Percentiles rank a stretch among this genome's conserved stretches.
Conservation (phyloP, 2,888 invertebrate species). For the Artemia sp. region DNA sequence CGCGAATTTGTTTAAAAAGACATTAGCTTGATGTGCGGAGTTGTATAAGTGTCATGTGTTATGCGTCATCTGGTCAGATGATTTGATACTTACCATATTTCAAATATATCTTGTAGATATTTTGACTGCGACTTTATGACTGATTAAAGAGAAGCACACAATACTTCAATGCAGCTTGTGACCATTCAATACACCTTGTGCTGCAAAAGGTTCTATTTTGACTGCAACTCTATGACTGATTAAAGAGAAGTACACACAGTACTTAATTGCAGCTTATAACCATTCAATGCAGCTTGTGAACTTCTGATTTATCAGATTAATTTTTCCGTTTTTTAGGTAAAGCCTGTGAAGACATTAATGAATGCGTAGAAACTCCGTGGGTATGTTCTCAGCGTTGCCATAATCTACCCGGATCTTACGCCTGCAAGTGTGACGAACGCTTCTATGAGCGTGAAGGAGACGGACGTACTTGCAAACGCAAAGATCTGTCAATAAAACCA, state of each 20-base stretch:
- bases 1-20: too few relatives aligned
- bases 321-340: constrained; percentile 37
- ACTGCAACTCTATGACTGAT: too few relatives aligned
- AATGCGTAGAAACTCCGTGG: constrained; percentile 68
- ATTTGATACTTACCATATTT: not conserved
- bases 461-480: constrained; percentile 75
- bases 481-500: constrained; percentile 51
- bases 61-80: too few relatives aligned
- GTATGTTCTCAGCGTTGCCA: constrained; percentile 89
- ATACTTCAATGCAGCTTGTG: too few relatives aligned
- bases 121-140: not conserved
- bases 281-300: too few relatives aligned
- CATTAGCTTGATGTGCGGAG: too few relatives aligned
- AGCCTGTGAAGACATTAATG: constrained; percentile 78
- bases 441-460: constrained; percentile 72
- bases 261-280: too few relatives aligned
- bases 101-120: not conserved
- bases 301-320: not conserved
- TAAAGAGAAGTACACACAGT: too few relatives aligned
- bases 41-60: too few relatives aligned
- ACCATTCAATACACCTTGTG: too few relatives aligned
- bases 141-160: too few relatives aligned
- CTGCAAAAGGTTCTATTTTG: not conserved
- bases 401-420: constrained; percentile 83
- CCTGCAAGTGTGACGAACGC: constrained; percentile 84